Conservation (phyloP, 2,113 vertebrate species). For the Thamnaconus septentrionalis region DNA sequence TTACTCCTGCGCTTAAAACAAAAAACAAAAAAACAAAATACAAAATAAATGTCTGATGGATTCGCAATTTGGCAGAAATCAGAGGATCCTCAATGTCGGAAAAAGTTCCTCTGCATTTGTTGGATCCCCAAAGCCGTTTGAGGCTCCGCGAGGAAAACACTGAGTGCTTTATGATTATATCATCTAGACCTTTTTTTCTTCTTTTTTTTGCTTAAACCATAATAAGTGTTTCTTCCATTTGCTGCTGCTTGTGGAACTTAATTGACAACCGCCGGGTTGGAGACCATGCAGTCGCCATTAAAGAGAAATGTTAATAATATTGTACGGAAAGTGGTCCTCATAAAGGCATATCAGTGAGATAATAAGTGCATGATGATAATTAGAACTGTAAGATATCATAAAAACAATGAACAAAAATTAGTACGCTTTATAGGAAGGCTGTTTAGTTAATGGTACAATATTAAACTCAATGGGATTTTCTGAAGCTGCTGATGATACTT, state of each 20-base stretch:
- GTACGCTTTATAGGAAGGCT: constrained; percentile 17
- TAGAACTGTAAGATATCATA: constrained; percentile 29
- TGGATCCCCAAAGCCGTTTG: too few relatives aligned
- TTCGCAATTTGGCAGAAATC: too few relatives aligned
- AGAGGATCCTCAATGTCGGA: too few relatives aligned
- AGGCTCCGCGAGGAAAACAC: too few relatives aligned
- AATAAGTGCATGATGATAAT: constrained; percentile 42
- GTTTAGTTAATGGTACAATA: constrained; percentile 33
- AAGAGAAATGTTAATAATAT: constrained; percentile 12
- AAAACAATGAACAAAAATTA: constrained; percentile 15
- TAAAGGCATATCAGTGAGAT: constrained; percentile 22
- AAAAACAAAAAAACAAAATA: too few relatives aligned
- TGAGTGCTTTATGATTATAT: too few relatives aligned
- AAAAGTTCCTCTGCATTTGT: too few relatives aligned
- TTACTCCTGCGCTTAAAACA: too few relatives aligned
- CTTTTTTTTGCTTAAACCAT: too few relatives aligned
- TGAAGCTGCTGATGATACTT: constrained; percentile 30
- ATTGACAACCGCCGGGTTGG: not conserved
- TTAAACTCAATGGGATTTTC: constrained; percentile 19
- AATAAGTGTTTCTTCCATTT: not conserved
- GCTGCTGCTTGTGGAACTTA: not conserved
- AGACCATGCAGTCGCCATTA: constrained; percentile 7
- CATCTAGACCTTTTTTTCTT: too few relatives aligned
- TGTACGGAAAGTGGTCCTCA: constrained; percentile 17
- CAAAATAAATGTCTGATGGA: too few relatives aligned